Evolutionary conservation across 2,113 vertebrate species (phyloP).

Genomic region (Halichoerus grypus): DNA sequence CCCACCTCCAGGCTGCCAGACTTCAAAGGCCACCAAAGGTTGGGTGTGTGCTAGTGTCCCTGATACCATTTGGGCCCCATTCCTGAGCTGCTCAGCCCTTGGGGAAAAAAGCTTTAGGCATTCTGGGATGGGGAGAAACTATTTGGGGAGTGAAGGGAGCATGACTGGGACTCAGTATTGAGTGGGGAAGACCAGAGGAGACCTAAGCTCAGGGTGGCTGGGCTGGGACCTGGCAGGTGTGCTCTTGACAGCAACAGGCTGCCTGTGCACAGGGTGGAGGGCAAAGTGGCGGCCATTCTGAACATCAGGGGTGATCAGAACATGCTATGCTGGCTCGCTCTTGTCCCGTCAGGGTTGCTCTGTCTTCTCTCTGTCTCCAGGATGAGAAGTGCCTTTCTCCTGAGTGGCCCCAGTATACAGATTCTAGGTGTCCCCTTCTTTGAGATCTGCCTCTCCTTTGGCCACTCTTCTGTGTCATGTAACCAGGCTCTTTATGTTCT

Average conservation of each 20-base stretch:
- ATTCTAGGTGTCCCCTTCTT: constrained; percentile 6
- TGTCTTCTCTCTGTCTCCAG: constrained; percentile 2
- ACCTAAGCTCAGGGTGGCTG: not conserved
- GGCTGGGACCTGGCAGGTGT: not conserved
- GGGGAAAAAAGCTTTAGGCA: not conserved
- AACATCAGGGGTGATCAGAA: not conserved
- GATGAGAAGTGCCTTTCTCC: constrained; percentile 6
- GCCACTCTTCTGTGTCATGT: not conserved
- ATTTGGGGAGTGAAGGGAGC: not conserved
- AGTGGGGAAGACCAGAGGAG: not conserved
- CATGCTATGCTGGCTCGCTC: not conserved
- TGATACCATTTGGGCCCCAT: not conserved
- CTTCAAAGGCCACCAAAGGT: not conserved
- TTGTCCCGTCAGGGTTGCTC: not conserved
- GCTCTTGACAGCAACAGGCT: not conserved
- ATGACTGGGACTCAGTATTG: not conserved
- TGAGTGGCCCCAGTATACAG: not conserved
- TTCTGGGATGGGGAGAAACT: not conserved
- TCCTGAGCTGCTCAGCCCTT: not conserved
- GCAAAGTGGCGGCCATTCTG: not conserved
- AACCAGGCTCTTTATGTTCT: not conserved
- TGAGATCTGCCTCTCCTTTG: not conserved
- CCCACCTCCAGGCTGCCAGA: not conserved
- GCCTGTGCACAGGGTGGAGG: not conserved
- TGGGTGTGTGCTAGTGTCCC: not conserved